phyloP scores from a whole-genome alignment of 2,888 invertebrate genomes.

The Hyposoter dolosus region DNA sequence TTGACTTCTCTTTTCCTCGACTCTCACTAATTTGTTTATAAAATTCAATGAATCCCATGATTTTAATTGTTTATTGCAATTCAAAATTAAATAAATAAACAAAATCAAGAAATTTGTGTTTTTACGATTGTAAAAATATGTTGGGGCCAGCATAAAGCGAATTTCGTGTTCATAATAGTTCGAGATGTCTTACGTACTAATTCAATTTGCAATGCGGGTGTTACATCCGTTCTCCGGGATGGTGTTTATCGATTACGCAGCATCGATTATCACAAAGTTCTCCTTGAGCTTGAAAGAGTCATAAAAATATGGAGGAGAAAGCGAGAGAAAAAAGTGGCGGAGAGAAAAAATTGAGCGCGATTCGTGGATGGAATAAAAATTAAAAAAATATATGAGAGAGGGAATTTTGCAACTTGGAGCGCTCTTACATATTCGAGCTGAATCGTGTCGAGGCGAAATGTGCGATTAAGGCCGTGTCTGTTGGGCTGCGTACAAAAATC shows the following conservation, averaged over 20 bases:
- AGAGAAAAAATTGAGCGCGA: not conserved
- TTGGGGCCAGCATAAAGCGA: not conserved
- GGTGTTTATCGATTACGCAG: constrained; percentile 46
- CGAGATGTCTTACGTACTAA: constrained; percentile 35
- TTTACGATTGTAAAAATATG: not conserved
- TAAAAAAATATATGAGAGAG: constrained; percentile 20
- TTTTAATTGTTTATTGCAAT: no score
- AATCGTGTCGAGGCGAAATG: constrained; percentile 65
- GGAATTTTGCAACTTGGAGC: constrained; percentile 40
- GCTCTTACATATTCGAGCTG: constrained; percentile 62
- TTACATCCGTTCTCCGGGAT: constrained; percentile 37
- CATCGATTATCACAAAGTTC: constrained; percentile 45
- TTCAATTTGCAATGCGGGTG: constrained; percentile 58
- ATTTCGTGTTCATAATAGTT: not conserved
- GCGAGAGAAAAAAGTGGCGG: not conserved
- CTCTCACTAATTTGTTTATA: no score
- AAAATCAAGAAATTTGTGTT: not conserved
- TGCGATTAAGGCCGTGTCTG: constrained; percentile 61
- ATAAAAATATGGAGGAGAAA: not conserved
- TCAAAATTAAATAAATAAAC: no score
- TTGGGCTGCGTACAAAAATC: constrained; percentile 31
- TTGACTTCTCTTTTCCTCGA: no score
- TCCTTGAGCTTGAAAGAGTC: constrained; percentile 55
- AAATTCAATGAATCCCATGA: no score
- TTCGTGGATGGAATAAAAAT: not conserved